Conservation (phyloP, 1,140 invertebrate species). For the Drosophila gunungcola region DNA sequence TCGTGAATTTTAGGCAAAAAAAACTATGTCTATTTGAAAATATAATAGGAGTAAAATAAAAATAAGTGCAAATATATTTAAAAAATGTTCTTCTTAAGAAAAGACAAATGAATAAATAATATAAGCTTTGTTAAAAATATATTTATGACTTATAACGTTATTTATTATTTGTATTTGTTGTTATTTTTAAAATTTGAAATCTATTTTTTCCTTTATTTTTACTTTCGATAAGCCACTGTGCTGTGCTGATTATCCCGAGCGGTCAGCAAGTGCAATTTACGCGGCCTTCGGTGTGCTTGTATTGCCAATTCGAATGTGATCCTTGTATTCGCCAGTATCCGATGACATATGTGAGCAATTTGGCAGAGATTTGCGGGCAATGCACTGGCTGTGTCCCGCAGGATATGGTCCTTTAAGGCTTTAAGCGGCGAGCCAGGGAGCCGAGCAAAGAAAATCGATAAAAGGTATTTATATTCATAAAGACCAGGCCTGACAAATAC, state of each 20-base stretch:
- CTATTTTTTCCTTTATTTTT: not conserved
- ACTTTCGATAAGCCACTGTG: conserved; percentile 20
- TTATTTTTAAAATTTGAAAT: not conserved
- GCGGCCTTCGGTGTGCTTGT: conserved; percentile 41
- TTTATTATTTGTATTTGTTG: too few species aligned
- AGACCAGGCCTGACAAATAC: conserved; percentile 67
- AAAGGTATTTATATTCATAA: conserved; percentile 81
- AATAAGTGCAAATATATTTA: not conserved
- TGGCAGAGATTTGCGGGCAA: conserved; percentile 73
- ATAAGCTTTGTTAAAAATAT: too few species aligned
- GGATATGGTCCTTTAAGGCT: conserved; percentile 34
- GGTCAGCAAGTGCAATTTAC: conserved; percentile 62
- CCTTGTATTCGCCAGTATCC: conserved; percentile 49
- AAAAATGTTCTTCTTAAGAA: not conserved
- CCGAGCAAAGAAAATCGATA: conserved; percentile 66
- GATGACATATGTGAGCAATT: conserved; percentile 79
- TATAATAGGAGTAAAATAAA: not conserved
- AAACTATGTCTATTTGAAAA: too few species aligned
- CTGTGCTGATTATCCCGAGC: conserved; percentile 50
- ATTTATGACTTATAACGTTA: too few species aligned
- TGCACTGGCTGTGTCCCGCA: conserved; percentile 48
- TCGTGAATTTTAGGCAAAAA: too few species aligned
- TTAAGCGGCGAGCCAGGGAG: conserved; percentile 30
- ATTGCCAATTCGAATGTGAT: conserved; percentile 61
- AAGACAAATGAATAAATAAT: not conserved